A percentile compares a stretch with the other conserved stretches of the same genome.
phyloP scores from a whole-genome alignment of 2,888 invertebrate species.

The Arge pagana region DNA sequence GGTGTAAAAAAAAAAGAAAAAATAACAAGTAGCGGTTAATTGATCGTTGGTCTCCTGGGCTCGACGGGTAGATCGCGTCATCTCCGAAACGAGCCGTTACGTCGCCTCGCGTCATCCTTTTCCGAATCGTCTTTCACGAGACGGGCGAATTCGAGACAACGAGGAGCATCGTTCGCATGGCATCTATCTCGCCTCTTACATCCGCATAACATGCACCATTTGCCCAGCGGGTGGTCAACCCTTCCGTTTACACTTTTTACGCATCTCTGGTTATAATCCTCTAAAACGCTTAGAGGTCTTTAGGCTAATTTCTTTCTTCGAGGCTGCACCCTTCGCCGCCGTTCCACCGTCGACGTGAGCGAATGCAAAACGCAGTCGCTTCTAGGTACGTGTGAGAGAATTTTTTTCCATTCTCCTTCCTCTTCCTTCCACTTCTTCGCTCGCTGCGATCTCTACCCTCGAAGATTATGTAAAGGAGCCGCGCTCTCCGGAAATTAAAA shows the following conservation, averaged over 20 bases:
- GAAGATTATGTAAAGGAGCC: conserved; percentile 46
- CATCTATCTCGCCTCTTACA: no score
- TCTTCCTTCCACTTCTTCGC: not conserved
- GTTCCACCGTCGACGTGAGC: conserved; percentile 18
- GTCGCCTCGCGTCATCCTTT: no score
- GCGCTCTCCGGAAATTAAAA: conserved; percentile 44
- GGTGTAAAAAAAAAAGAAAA: no score
- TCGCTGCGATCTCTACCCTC: conserved; percentile 35
- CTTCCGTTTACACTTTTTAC: conserved; percentile 53
- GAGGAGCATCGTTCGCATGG: no score
- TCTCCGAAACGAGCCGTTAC: no score
- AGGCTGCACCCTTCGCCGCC: conserved; percentile 21
- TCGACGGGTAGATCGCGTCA: no score
- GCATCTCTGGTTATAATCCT: conserved; percentile 55
- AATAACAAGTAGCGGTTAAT: no score
- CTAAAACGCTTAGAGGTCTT: conserved; percentile 57
- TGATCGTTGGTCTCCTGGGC: no score
- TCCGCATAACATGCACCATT: conserved; percentile 45
- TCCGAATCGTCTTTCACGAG: no score
- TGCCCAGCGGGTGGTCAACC: conserved; percentile 58
- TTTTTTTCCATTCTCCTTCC: no score
- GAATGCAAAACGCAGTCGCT: conserved; percentile 14
- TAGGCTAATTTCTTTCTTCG: conserved; percentile 48
- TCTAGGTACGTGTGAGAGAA: conserved; percentile 33
- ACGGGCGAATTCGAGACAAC: no score